Evolutionary conservation across 2,888 invertebrate genomes (phyloP), one percentile per base, ranked within the genome.

Genomic region (Dynastes hyllus): DNA sequence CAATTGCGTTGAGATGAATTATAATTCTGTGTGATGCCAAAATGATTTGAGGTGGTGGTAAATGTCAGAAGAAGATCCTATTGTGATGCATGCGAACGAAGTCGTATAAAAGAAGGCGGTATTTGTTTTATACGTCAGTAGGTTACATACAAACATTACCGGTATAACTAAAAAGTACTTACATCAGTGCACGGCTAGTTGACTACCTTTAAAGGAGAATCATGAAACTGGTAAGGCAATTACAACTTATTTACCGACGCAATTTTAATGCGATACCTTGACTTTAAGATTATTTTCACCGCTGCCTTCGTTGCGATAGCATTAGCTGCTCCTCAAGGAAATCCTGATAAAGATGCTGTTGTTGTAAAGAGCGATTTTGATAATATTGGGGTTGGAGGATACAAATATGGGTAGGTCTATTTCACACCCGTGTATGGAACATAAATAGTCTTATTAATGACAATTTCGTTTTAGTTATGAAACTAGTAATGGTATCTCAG

Each of bases 401-500:
- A 87, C 82, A 82, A 82, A 61, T 82, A 77, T 76, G 82, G 81
- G 82, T 83, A 81, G 79, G 83, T 79, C 51, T 22, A 5, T 13
- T 32, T 51, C n/a, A 50, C 16, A 50, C 2, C n/a, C 13, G 2
- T 66, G 4, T 45, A 1, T 0, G 1, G n/a, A 16, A 37, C 32
- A n/a, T 6, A 50, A 61, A 27, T 3, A 37, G 11, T 16, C 13
- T 66, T 11, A n/a, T 9, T 9, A 65, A 11, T 67, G 22, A 32
- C 8, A 11, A 32, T 75, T 53, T 11, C 6, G 32, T 67, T 80
- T 79, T 88, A 91, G 93, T 37, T 93, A 91, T 82, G 93, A 93
- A 84, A 92, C 93, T 3, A 93, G 93, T 84, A 93, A 93, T 83
- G 93, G 93, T 45, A 91, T 91, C 5, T 91, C 92, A 3, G 90